phyloP scores from a whole-genome alignment of 1,140 invertebrate genomes.

The Anoplophora glabripennis region DNA sequence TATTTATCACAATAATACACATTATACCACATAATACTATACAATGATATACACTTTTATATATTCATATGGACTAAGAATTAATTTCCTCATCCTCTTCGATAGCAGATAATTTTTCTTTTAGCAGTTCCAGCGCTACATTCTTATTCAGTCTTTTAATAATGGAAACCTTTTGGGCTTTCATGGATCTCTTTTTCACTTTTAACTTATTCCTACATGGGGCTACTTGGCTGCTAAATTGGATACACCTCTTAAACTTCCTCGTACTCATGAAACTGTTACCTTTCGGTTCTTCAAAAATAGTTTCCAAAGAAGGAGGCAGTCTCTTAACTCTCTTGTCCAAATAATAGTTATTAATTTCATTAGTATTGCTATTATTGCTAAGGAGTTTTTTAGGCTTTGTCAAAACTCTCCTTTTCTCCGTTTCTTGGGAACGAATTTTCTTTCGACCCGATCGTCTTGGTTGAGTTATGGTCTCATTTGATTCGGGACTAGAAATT shows the following conservation, averaged over 20 bases:
- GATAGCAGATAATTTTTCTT: slow-evolving; percentile 4
- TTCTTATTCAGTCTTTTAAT: neutral
- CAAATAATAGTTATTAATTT: slow-evolving; percentile 22
- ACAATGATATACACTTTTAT: no score
- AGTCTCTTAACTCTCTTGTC: slow-evolving; percentile 21
- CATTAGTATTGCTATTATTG: slow-evolving; percentile 4
- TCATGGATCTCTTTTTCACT: slow-evolving; percentile 15
- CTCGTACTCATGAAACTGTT: slow-evolving; percentile 16
- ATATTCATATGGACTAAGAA: no score
- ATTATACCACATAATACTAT: no score
- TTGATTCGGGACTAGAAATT: neutral
- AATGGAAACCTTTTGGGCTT: slow-evolving; percentile 10
- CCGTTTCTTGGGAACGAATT: slow-evolving; percentile 8
- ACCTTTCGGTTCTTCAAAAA: slow-evolving; percentile 20
- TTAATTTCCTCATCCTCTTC: neutral
- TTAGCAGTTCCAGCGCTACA: slow-evolving; percentile 6
- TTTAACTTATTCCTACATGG: slow-evolving; percentile 11
- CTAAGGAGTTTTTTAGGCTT: slow-evolving; percentile 14
- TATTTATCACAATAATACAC: no score
- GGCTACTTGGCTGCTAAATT: slow-evolving; percentile 9
- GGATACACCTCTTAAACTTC: slow-evolving; percentile 16
- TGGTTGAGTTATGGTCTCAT: neutral
- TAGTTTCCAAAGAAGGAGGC: slow-evolving; percentile 17
- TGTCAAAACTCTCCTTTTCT: slow-evolving; percentile 3
- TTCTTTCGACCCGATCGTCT: slow-evolving; percentile 8